Base-by-base conservation (phyloP, 2,888 invertebrate species). In the Abrostola tripartita region DNA sequence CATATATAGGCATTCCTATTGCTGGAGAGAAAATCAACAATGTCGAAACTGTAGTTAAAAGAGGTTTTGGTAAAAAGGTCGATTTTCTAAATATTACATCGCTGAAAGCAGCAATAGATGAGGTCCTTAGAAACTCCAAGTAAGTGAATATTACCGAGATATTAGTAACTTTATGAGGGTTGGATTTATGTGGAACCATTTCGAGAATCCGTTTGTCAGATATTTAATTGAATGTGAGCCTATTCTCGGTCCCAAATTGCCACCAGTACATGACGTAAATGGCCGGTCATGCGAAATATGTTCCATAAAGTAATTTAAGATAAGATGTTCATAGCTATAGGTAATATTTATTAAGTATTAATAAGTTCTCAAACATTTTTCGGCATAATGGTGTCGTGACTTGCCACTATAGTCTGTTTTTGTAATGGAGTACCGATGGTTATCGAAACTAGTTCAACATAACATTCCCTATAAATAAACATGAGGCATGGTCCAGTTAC, bases 11-110 rank as follows among this genome's bases (percentile, higher is more conserved):
- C 4, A 82, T 85, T 47, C 86, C 86, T 5, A 77, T 82, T 8
- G 81, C 81, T 37, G 79, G 64, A 47, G 83, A 88, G 52, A 84
- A 88, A 69, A 82, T 80, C 50, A 64, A 68, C 7, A 88, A 88
- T 47, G 61, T 82, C 5, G 64, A 80, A 8, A 71, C 71, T 64
- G 81, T 81, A 5, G 80, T 78, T 0, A 64, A 61, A 0, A 85
- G 81, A 59, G 86, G 86, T 5, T 84, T 80, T 37, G 84, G 72
- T 2, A 78, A 65, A 50, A 81, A 76, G 61, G 79, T 81, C 5
- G 64, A 81, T 24, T 53, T 86, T 10, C 37, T 9, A 24, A 7
- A 64, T 8, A 37, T 40, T 14, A 59, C 52, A 42, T 6, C 70
- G 10, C 42, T 61, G 58, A 59, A 63, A 52, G 24, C 37, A 10